Evolutionary conservation across 2,888 invertebrate genomes (phyloP), one percentile per base, ranked within the genome.

Genomic region (Chymomyza fuscimana): DNA sequence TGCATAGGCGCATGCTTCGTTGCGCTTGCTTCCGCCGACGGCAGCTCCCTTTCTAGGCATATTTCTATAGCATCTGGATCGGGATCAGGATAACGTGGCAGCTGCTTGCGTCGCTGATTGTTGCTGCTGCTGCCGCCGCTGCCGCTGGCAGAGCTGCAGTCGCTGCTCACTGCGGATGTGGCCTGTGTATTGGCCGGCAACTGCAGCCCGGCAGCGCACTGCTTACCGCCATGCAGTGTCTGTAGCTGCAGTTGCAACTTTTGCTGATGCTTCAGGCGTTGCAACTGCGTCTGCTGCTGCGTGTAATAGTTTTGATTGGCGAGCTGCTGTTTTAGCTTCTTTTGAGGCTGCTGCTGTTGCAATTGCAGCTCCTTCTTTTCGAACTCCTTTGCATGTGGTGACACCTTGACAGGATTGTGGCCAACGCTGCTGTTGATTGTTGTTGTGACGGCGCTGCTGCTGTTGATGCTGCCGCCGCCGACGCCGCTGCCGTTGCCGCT

Each of bases 141-240:
- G 58, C 36, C 63, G 32, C 59, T 19, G 54, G 16, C 54, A 1
- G 54, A 22, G 22, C 54, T 54, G 10, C 19, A 19, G 19, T 52
- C 29, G 36, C 69, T 51, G 74, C 64, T 15, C 80, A 69, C 22
- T 62, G 77, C 63, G 25, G 76, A 50, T 16, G 87, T 78, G 46
- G 89, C 80, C 32, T 88, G 83, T 56, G 94, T 95, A 90, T 95
- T 95, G 73, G 94, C 94, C 72, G 59, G 63, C 68, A 73, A 73
- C 16, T 6, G 7, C 29, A 29, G 32, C 25, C 22, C 32, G 15
- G 36, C 61, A 15, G 29, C 61, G 40, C 54, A 60, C 4, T 46
- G 40, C 40, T 46, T 46, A 46, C 12, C 52, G 22, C 77, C 80
- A 69, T 80, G 78, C 19, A 73, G 71, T 32, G 62, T 74, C 71